Evolutionary conservation across 2,888 invertebrate species (phyloP).

Genomic region (Bimastos eiseni): DNA sequence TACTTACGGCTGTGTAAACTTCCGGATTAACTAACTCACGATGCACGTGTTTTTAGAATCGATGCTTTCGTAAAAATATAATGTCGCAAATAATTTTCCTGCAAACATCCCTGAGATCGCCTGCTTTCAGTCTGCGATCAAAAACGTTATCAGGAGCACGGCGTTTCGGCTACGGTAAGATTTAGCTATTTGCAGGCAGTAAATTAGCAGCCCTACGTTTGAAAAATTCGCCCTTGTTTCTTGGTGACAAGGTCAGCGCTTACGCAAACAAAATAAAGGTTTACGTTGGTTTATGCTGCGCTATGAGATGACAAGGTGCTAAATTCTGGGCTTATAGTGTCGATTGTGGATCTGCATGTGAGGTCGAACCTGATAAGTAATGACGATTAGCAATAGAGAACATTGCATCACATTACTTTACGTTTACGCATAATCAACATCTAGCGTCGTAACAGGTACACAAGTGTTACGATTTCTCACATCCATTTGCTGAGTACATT

Average conservation of each 20-base stretch:
- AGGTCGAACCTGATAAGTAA: too few relatives aligned
- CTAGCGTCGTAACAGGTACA: too few relatives aligned
- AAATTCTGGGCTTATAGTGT: too few relatives aligned
- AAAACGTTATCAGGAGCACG: not conserved
- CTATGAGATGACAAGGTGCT: not conserved
- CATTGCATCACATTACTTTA: not conserved
- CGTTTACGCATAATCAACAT: not conserved
- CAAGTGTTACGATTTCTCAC: too few relatives aligned
- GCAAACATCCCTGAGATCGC: not conserved
- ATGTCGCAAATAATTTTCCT: not conserved
- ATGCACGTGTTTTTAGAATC: not conserved
- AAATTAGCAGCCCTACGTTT: conserved; percentile 1
- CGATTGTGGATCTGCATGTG: too few relatives aligned
- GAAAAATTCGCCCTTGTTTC: not conserved
- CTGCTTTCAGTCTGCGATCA: conserved; percentile 4
- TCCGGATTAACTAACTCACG: not conserved
- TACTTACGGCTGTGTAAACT: not conserved
- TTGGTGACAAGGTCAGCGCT: not conserved
- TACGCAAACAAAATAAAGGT: not conserved
- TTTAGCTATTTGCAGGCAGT: not conserved
- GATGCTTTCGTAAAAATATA: not conserved
- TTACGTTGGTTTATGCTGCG: not conserved
- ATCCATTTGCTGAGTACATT: too few relatives aligned
- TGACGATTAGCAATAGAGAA: not conserved
- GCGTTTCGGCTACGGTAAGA: not conserved